These are phyloP conservation scores for Oreotrochilus melanogaster DNA, from an alignment of 2,113 vertebrate genomes.

Conservation along the genomic window DNA sequence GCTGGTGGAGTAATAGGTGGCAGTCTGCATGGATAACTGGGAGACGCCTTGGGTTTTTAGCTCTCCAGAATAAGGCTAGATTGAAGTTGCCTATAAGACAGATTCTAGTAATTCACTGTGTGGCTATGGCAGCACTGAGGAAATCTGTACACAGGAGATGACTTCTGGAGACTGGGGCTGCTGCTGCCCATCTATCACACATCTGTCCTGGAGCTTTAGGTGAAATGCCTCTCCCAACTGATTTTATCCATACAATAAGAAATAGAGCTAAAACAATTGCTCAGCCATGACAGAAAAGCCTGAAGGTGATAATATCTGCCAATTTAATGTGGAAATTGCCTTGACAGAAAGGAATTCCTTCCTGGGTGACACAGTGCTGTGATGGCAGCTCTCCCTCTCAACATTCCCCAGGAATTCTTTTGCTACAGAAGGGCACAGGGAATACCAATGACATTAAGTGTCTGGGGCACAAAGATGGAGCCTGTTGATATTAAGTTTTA, in stretches of 20 bases:
- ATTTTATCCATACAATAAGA: background rate
- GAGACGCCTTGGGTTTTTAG: background rate
- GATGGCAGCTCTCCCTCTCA: background rate
- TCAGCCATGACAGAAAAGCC: background rate
- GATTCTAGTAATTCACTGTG: background rate
- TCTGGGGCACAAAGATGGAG: background rate
- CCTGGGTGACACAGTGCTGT: background rate
- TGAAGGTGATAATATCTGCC: background rate
- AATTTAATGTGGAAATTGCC: background rate
- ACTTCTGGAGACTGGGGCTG: background rate
- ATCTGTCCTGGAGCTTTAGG: background rate
- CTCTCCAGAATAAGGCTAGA: background rate
- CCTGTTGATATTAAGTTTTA: background rate
- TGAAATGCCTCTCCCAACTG: background rate
- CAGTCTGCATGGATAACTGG: background rate
- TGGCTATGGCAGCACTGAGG: background rate
- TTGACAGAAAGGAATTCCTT: background rate
- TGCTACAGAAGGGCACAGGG: background rate
- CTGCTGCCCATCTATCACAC: rapidly evolving
- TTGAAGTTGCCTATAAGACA: background rate
- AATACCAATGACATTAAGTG: background rate
- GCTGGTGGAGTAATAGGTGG: background rate
- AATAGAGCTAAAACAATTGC: background rate
- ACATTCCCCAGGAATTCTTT: background rate
- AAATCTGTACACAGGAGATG: background rate